Conservation (phyloP, 2,113 vertebrate genomes). For the Uria aalge region DNA sequence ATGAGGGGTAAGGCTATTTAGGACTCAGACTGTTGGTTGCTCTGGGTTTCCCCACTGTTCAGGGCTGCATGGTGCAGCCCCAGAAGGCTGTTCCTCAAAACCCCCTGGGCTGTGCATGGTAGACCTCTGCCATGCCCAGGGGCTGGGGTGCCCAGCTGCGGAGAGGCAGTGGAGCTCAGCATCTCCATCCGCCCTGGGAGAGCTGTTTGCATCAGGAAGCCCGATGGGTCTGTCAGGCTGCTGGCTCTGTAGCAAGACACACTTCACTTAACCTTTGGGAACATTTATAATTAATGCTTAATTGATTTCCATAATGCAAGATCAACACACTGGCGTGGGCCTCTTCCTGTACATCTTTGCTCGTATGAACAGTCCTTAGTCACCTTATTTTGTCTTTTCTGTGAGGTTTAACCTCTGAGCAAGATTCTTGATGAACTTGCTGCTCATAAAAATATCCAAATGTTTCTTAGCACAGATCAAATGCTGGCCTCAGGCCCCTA, state of each 20-base stretch:
- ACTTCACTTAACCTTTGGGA: slow-evolving; percentile 66
- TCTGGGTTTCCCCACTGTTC: not conserved
- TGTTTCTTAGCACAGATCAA: slow-evolving; percentile 50
- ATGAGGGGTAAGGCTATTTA: not conserved
- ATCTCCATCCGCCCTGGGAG: not conserved
- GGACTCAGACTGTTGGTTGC: not conserved
- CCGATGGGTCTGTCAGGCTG: not conserved
- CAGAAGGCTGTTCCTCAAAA: not conserved
- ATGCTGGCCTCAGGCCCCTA: slow-evolving; percentile 27
- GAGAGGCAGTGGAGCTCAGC: not conserved
- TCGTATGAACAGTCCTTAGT: slow-evolving; percentile 51
- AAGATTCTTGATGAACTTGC: slow-evolving; percentile 44
- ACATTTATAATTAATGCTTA: slow-evolving; percentile 65
- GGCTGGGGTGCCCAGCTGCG: not conserved
- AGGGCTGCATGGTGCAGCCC: not conserved
- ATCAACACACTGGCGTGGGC: slow-evolving; percentile 48
- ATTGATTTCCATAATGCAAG: slow-evolving; percentile 71
- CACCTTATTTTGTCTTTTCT: slow-evolving; percentile 65
- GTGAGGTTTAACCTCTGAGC: slow-evolving; percentile 58
- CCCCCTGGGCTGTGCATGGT: not conserved
- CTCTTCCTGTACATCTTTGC: slow-evolving; percentile 56
- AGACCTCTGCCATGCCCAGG: accelerated
- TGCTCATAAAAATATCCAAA: slow-evolving; percentile 64
- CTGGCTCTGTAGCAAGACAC: not conserved
- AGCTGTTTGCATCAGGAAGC: not conserved